Evolutionary conservation across 1,140 invertebrate genomes (phyloP), one percentile per base, ranked within the genome.

Genomic region (Rhagoletis pomonella): DNA sequence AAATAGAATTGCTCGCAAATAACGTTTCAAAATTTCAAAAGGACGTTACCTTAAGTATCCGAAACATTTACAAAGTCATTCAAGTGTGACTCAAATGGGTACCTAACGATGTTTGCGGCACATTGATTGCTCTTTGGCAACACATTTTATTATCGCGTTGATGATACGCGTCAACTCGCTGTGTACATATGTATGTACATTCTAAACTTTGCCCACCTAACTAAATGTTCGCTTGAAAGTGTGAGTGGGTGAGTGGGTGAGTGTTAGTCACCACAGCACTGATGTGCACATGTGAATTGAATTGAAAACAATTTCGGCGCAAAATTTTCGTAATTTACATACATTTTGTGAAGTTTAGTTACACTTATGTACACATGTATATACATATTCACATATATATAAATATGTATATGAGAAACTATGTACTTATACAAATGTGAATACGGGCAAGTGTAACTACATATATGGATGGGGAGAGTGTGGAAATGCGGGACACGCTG

Each of bases 61-160:
- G 29, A 19, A 39, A 10, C 65, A 67, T 67, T 67, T 67, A 67
- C 65, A 67, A 39, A 67, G 65, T 67, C 65, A 67, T 42, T 67
- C 65, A 67, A 39, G 65, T 67, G 65, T 19, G 65, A 12, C 65
- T 39, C 65, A 67, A 67, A 67, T 67, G 65, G 39, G 39, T 29
- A 67, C 42, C 65, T 67, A 67, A 67, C 65, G 65, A 67, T 67
- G 65, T 67, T 67, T 67, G 65, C 42, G 65, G 65, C 65, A 67
- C 65, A 67, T 67, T 67, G 65, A 67, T 67, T 67, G 65, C 65
- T 39, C 29, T 67, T 67, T 42, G 29, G 2, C 39, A 67, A 12
- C 39, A 10, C 65, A 9, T 9, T 67, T 67, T 67, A 67, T 67
- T 42, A 67, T 9, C 19, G 65, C 65, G 1, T 42, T 42, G 39